Evolutionary conservation across 2,797 vertebrate species (phyloP), one percentile per base, ranked within the genome.

Genomic region (Gobionotothen gibberifrons): DNA sequence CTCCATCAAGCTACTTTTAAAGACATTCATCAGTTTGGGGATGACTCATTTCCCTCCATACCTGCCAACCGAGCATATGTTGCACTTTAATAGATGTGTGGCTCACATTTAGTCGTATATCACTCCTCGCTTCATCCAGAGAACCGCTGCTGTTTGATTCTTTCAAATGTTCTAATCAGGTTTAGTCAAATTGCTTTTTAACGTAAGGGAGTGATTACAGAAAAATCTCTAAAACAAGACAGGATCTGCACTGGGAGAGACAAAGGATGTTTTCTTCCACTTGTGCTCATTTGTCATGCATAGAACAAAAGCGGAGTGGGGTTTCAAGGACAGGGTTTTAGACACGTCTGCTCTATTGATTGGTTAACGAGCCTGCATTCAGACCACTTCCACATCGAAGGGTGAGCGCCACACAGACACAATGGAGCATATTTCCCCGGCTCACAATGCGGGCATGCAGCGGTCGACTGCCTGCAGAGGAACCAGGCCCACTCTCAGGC

Each of bases 261-360:
- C 16, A 22, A 52, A 39, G 29, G 46, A 85, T 83, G 74, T 90
- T 86, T 89, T 89, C 79, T 73, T 82, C 76, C 69, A 81, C 78
- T 90, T 84, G 79, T 36, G 76, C 89, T 90, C 82, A 89, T 89
- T 93, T 93, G 90, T 93, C 90, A 89, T 89, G 81, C 74, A 72
- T 74, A 72, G 84, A 90, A 93, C 90, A 90, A 92, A 93, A 89
- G 85, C 69, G 70, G 83, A 87, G 84, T 83, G 74, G 71, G 82
- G 85, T 89, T 93, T 94, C 90, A 92, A 91, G 90, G 92, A 91
- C 84, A 29, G 69, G 89, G 89, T 92, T 87, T 93, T 83, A 86
- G 89, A 90, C 90, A 89, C 83, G 88, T 92, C 88, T 92, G 92
- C 85, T 90, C 91, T 93, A 92, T 93, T 93, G 93, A 93, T 93